phyloP scores from a whole-genome alignment of 2,113 vertebrate species.

The Cebus imitator region DNA sequence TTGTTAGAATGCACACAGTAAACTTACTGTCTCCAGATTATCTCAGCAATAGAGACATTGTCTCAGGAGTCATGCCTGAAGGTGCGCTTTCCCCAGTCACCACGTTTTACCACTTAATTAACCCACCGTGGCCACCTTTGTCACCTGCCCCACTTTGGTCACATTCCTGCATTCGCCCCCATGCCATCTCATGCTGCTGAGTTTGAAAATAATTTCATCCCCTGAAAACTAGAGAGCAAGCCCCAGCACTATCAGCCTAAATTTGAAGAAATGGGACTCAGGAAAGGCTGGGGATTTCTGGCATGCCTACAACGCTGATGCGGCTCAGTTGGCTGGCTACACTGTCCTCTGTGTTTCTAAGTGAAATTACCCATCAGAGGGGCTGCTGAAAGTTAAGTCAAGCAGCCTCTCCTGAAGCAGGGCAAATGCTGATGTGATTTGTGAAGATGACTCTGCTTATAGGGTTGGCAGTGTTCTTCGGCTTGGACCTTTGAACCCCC shows the following conservation, averaged over 20 bases:
- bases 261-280: not conserved
- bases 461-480: slow-evolving; percentile 10
- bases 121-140: rapidly evolving
- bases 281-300: not conserved
- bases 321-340: not conserved
- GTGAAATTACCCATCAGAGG: not conserved
- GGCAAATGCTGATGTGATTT: not conserved
- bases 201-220: not conserved
- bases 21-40: not conserved
- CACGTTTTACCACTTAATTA: not conserved
- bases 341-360: not conserved
- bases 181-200: rapidly evolving
- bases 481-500: not conserved
- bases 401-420: not conserved
- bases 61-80: not conserved
- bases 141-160: rapidly evolving
- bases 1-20: not conserved
- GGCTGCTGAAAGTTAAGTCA: not conserved
- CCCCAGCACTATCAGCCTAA: rapidly evolving
- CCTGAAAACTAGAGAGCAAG: not conserved
- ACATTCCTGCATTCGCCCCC: rapidly evolving
- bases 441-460: not conserved
- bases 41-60: not conserved
- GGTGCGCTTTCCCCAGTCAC: rapidly evolving
- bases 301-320: rapidly evolving